Evolutionary conservation across 2,888 invertebrate species (phyloP).

Genomic region (Phortica okadai): DNA sequence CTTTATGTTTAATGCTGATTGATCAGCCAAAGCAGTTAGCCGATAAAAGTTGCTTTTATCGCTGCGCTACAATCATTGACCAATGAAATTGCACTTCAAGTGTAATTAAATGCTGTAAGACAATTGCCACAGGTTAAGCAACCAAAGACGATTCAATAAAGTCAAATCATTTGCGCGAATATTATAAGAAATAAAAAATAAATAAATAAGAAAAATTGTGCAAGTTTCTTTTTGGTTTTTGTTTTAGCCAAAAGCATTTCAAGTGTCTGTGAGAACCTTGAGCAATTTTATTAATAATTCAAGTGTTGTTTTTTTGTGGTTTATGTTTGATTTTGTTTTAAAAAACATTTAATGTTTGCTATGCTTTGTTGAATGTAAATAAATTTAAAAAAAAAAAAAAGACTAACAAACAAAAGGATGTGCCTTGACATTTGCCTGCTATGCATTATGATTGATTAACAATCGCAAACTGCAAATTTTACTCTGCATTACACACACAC

Average conservation of each 20-base stretch:
- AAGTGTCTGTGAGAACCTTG: neutral
- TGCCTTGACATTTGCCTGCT: conserved; percentile 62
- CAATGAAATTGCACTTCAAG: neutral
- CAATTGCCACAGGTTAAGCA: neutral
- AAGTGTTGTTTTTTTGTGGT: neutral
- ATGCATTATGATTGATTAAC: conserved; percentile 46
- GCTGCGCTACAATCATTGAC: neutral
- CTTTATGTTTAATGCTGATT: too few relatives aligned
- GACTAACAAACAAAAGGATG: conserved; percentile 55
- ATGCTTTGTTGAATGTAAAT: neutral
- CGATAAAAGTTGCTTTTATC: neutral
- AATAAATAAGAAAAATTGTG: neutral
- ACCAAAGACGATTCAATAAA: neutral
- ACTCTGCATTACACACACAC: neutral
- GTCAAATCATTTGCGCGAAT: too few relatives aligned
- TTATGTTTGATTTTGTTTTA: neutral
- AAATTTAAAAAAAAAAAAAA: neutral
- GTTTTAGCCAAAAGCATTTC: neutral
- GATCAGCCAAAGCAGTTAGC: neutral
- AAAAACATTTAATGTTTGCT: neutral
- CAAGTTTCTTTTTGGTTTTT: neutral
- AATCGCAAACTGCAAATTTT: neutral
- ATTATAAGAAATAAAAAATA: too few relatives aligned
- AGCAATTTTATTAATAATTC: neutral
- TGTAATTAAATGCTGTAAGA: neutral